Evolutionary conservation across 2,113 vertebrate genomes (phyloP).

Genomic region (Furnarius figulus): DNA sequence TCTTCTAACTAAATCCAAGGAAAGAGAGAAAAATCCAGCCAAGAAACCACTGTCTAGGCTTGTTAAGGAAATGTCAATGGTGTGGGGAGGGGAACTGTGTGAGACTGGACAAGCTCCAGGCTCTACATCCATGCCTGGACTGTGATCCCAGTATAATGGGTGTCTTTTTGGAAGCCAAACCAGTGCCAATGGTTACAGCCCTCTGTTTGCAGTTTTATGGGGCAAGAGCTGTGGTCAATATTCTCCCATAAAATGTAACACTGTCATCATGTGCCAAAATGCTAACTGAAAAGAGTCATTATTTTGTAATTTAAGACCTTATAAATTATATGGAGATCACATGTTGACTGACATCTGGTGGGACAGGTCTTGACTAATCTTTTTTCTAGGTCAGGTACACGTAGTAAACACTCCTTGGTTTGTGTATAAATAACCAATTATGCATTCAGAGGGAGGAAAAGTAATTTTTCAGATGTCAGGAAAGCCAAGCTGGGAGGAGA

Average conservation of each 20-base stretch:
- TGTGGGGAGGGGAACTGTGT: neutral
- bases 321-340: conserved; percentile 73
- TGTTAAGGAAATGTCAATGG: conserved; percentile 59
- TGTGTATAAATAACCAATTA: conserved; percentile 74
- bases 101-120: conserved; percentile 74
- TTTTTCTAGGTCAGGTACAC: conserved; percentile 54
- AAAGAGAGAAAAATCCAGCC: neutral
- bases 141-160: conserved; percentile 74
- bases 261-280: conserved; percentile 73
- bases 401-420: conserved; percentile 36
- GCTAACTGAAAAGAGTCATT: conserved; percentile 77
- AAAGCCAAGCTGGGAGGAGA: conserved; percentile 29
- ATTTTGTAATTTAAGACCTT: conserved; percentile 79
- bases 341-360: conserved; percentile 67
- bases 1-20: neutral
- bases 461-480: conserved; percentile 37
- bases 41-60: conserved; percentile 69
- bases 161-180: conserved; percentile 66
- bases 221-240: conserved; percentile 70
- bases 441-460: conserved; percentile 64
- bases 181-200: conserved; percentile 70
- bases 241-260: conserved; percentile 69
- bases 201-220: conserved; percentile 76
- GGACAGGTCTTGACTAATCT: conserved; percentile 42
- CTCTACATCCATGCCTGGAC: conserved; percentile 68